Base-by-base conservation (phyloP, 2,113 vertebrate species). In the Australoheros scitulus region DNA sequence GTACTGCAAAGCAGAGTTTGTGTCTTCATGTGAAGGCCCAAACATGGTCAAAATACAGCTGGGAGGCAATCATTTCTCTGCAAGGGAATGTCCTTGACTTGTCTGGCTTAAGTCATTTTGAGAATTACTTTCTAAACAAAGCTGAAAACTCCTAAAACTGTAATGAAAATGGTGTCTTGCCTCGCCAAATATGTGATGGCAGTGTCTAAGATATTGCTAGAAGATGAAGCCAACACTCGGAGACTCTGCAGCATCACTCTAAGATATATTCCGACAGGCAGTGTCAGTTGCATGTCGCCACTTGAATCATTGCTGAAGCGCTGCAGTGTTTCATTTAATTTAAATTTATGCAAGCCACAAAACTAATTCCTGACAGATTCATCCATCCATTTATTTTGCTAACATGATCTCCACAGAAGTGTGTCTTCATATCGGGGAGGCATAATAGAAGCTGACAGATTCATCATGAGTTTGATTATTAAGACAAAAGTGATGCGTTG, bases 401-500 rank as follows among this genome's bases (percentile, higher is more conserved):
- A 50, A 88, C 79, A 36, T 76, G 65, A 64, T 85, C 47, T 60
- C 61, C 52, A 74, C 61, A 79, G 58, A 68, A 80, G 85, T 61
- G 70, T 80, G 63, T 85, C 61, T 63, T 86, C 79, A 77, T 14
- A 4, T 17, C 13, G 3, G 56, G 14, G 24, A 80, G 77, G 55
- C 86, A 50, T 76, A 89, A 82, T 60, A 24, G 56, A 58, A 72
- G 72, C 87, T 61, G 82, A 89, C 84, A 86, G 78, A 87, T 88
- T 82, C 79, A 76, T 89, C 70, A 56, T 4, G 15, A 79, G 86
- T 85, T 86, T 77, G 72, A 81, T 77, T 78, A 80, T 87, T 65
- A 81, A 87, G 70, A 85, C 85, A 80, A 87, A 87, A 81, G 88
- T 77, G 70, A 61, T 74, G 82, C 59, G 18, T 90, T 82, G 86